Base-by-base conservation (phyloP, 1,140 invertebrate species). In the Drosophila punjabiensis region DNA sequence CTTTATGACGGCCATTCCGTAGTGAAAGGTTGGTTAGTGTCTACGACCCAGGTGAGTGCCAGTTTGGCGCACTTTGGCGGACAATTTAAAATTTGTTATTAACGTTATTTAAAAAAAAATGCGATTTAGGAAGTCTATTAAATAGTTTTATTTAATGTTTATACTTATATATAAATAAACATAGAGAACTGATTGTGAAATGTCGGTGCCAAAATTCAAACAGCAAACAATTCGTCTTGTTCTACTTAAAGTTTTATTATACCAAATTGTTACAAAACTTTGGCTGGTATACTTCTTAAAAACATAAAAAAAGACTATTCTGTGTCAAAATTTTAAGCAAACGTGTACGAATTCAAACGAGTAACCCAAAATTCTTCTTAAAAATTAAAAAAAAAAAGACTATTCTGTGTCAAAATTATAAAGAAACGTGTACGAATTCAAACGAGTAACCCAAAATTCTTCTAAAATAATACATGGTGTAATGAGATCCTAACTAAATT, bases 1-100 rank as follows among this genome's bases (percentile, higher is more conserved):
- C 24, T 11, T 61, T 62, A 35, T 30, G 37, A 14, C 32, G 9
- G n/a, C 32, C 56, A 28, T 37, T 33, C 33, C 18, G 10, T 14
- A 28, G 35, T 53, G 60, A 63, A 35, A 56, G 18, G 33, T 37
- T 28, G 53, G 4, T 30, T 59, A 4, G 8, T 10, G 33, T 35
- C 11, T 14, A 1, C 18, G 14, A 30, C 35, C 20, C 8, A 0
- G 18, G 66, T 66, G 61, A 69, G 14, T 68, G 60, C 10, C 43
- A 32, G 1, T 2, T 16, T 48, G 28, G 13, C 14, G 33, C 16
- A 14, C n/a, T 37, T 33, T 33, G 30, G 30, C 18, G 30, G 11
- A 3, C 7, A 35, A 55, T 55, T 55, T 52, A 3, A 53, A 53
- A 32, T 33, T 53, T 13, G 6, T 0, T 18, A 18, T 13, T 0